A percentile compares a stretch with the other conserved stretches of the same genome.
Conservation (phyloP, 2,113 vertebrate species). For the Suricata suricatta region DNA sequence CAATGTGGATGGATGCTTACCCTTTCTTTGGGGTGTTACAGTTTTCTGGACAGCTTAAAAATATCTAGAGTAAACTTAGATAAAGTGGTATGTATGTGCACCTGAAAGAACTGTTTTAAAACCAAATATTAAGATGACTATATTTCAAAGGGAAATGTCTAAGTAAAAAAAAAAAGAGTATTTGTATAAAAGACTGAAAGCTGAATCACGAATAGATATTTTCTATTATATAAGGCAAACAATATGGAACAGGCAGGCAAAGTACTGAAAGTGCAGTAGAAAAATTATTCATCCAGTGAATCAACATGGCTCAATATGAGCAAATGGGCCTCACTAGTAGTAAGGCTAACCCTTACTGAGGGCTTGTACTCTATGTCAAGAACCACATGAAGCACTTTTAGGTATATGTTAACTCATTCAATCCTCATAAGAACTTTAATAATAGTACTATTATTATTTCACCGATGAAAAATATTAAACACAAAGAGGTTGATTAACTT, state of each 20-base stretch:
- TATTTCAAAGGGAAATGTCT: not conserved
- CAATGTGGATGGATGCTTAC: not conserved
- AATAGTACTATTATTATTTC: not conserved
- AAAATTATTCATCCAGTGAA: not conserved
- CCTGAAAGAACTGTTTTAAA: constrained; percentile 22
- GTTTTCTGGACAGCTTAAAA: not conserved
- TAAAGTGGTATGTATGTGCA: not conserved
- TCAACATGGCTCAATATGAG: not conserved
- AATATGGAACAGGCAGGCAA: not conserved
- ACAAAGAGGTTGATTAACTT: not conserved
- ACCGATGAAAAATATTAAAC: not conserved
- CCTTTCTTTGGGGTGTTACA: not conserved
- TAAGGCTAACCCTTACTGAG: not conserved
- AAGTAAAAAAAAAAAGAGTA: not conserved
- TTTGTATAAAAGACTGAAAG: not conserved
- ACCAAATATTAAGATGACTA: not conserved
- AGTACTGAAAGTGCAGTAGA: not conserved
- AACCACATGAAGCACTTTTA: not conserved
- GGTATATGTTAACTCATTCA: not conserved
- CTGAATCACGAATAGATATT: not conserved
- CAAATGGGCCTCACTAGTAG: not conserved
- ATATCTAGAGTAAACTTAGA: not conserved
- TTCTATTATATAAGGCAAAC: not conserved
- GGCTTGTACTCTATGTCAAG: not conserved
- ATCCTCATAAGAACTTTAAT: not conserved